These are phyloP conservation scores for Apogon talboti DNA, from an alignment of 2,797 vertebrate species.

Conservation along the genomic window DNA sequence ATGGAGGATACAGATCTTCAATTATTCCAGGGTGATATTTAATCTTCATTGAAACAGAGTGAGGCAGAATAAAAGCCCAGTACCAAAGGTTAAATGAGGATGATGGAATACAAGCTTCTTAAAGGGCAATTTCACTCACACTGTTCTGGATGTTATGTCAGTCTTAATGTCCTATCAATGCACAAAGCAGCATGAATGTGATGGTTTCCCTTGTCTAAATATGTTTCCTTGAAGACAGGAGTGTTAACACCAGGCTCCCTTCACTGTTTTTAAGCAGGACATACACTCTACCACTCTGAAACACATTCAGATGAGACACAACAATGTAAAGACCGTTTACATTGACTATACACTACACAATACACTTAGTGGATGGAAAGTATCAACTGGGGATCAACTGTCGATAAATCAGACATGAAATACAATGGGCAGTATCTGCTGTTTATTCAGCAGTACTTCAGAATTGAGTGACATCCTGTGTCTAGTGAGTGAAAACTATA, in stretches of 20 bases:
- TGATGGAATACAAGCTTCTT: conserved; percentile 43
- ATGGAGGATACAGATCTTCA: conserved; percentile 59
- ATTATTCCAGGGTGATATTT: conserved; percentile 56
- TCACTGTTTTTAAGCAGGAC: neutral
- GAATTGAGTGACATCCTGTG: too few relatives aligned
- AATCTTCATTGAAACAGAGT: conserved; percentile 57
- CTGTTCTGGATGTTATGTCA: conserved; percentile 10
- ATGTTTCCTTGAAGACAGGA: neutral
- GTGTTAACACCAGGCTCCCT: neutral
- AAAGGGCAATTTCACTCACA: conserved; percentile 37
- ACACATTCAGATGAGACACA: too few relatives aligned
- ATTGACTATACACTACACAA: too few relatives aligned
- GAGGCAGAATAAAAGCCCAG: conserved; percentile 46
- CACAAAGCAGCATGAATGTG: neutral
- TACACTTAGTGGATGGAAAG: too few relatives aligned
- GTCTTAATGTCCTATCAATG: conserved; percentile 17
- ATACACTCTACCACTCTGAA: too few relatives aligned
- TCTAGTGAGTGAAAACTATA: too few relatives aligned
- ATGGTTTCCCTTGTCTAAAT: neutral
- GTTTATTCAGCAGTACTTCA: too few relatives aligned
- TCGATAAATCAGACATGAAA: too few relatives aligned
- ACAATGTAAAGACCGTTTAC: too few relatives aligned
- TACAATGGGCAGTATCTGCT: too few relatives aligned
- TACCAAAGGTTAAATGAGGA: conserved; percentile 56
- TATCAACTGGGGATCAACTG: too few relatives aligned